Evolutionary conservation across 2,113 vertebrate genomes (phyloP).

Genomic region (Phylloscopus trochilus): DNA sequence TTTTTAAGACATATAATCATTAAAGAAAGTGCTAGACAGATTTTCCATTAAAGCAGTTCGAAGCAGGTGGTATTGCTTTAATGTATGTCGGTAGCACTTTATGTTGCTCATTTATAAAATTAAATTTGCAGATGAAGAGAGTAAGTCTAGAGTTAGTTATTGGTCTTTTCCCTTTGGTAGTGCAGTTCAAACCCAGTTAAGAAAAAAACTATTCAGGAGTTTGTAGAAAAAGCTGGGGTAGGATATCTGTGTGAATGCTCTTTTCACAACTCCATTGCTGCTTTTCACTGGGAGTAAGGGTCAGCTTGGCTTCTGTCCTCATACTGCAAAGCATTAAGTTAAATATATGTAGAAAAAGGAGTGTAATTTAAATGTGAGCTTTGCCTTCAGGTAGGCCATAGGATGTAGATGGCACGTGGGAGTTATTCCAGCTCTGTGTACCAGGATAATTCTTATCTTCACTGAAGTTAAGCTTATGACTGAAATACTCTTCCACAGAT

Average conservation of each 20-base stretch:
- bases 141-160: not conserved
- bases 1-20: conserved; percentile 59
- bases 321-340: not conserved
- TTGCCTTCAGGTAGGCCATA: not conserved
- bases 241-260: not conserved
- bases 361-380: not conserved
- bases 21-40: conserved; percentile 53
- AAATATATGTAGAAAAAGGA: not conserved
- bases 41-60: conserved; percentile 54
- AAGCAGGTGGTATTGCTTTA: conserved; percentile 37
- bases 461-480: not conserved
- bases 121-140: conserved; percentile 21
- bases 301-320: not conserved
- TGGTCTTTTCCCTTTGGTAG: not conserved
- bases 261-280: not conserved
- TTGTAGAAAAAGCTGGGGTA: not conserved
- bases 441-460: not conserved
- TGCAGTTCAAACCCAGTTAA: not conserved
- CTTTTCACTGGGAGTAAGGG: not conserved
- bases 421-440: not conserved
- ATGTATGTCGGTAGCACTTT: conserved; percentile 3
- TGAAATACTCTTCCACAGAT: not conserved
- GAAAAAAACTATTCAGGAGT: not conserved
- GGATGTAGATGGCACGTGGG: not conserved
- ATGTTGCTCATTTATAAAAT: conserved; percentile 37